These are phyloP conservation scores for Tenebrio molitor DNA, from an alignment of 1,140 invertebrate species.

Conservation along the genomic window DNA sequence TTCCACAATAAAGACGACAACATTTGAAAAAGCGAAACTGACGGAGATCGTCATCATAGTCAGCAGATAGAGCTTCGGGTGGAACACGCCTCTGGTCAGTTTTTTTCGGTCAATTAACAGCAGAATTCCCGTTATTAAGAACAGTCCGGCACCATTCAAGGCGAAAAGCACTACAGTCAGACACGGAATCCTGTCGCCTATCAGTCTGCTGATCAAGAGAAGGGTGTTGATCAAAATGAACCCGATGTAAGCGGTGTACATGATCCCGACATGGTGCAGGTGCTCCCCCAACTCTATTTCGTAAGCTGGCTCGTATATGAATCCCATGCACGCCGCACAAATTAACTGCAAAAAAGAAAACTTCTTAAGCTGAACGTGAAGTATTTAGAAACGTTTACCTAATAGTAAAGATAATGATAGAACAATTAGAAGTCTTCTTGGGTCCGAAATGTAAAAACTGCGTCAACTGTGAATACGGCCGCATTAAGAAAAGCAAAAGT, in stretches of 20 bases:
- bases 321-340: slow-evolving; percentile 66
- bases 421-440: slow-evolving; percentile 54
- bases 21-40: slow-evolving; percentile 71
- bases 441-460: slow-evolving; percentile 68
- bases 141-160: slow-evolving; percentile 72
- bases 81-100: slow-evolving; percentile 66
- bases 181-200: slow-evolving; percentile 77
- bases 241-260: slow-evolving; percentile 71
- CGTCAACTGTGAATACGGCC: slow-evolving; percentile 68
- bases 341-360: slow-evolving; percentile 54
- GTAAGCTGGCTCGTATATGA: slow-evolving; percentile 72
- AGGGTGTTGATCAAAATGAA: slow-evolving; percentile 76
- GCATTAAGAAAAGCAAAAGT: slow-evolving; percentile 70
- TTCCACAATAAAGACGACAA: slow-evolving; percentile 69
- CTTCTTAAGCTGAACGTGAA: neutral
- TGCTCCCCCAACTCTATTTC: slow-evolving; percentile 63
- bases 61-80: slow-evolving; percentile 70
- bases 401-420: neutral
- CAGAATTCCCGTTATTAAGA: slow-evolving; percentile 72
- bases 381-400: neutral
- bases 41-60: slow-evolving; percentile 71
- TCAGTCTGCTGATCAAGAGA: slow-evolving; percentile 71
- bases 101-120: too few relatives aligned
- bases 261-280: slow-evolving; percentile 70
- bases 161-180: slow-evolving; percentile 75